Evolutionary conservation across 2,113 vertebrate species (phyloP).

Genomic region (Phasianus colchicus): DNA sequence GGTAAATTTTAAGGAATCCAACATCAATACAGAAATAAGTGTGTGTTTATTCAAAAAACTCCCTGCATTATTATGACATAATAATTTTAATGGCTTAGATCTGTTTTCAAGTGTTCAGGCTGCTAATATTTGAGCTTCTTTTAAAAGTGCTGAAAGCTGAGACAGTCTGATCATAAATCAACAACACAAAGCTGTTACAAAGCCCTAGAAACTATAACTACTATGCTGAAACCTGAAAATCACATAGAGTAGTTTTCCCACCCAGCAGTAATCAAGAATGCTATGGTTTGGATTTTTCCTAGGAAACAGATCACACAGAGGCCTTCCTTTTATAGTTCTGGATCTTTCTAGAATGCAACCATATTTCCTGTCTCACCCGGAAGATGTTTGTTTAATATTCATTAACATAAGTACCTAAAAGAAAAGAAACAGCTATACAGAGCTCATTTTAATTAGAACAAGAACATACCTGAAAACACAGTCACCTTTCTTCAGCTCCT

Average conservation of each 20-base stretch:
- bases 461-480: not conserved
- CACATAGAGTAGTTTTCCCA: not conserved
- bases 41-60: not conserved
- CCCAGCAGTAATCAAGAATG: not conserved
- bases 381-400: not conserved
- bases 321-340: not conserved
- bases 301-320: not conserved
- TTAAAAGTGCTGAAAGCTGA: not conserved
- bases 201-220: not conserved
- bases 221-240: not conserved
- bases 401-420: too few species aligned
- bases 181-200: not conserved
- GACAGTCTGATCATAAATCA: not conserved
- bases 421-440: not conserved
- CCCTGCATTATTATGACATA: not conserved
- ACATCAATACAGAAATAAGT: not conserved
- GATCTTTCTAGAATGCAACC: not conserved
- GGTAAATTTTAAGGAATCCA: not conserved
- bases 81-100: not conserved
- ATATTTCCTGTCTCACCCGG: not conserved
- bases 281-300: not conserved
- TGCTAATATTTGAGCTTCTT: not conserved
- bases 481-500: not conserved
- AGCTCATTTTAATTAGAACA: not conserved
- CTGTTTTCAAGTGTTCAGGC: not conserved